A percentile compares a stretch with the other conserved stretches of the same genome.
These are phyloP conservation scores for Gallinago undulata DNA, from an alignment of 2,113 vertebrate species.

Conservation along the genomic window DNA sequence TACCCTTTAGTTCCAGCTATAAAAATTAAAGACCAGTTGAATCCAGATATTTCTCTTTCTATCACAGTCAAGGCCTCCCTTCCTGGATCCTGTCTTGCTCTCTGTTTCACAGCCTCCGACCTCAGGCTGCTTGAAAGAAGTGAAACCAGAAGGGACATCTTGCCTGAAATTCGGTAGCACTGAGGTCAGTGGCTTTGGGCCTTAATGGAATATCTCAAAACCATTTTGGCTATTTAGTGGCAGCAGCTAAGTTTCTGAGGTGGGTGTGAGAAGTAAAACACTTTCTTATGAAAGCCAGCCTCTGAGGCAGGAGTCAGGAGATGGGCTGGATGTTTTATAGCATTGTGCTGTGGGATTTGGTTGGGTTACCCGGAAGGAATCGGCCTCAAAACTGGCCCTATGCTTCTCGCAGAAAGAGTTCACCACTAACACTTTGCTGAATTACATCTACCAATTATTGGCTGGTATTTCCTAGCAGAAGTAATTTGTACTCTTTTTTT, in stretches of 20 bases:
- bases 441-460: constrained; percentile 42
- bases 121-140: background rate
- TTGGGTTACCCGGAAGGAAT: background rate
- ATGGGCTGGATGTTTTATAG: background rate
- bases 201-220: background rate
- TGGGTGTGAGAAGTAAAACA: background rate
- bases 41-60: background rate
- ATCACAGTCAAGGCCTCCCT: background rate
- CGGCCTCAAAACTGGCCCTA: background rate
- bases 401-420: constrained; percentile 28
- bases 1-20: background rate
- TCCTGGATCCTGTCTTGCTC: background rate
- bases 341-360: background rate
- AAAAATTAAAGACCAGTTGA: background rate
- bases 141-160: constrained; percentile 40
- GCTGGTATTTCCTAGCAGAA: constrained; percentile 37
- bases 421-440: constrained; percentile 15
- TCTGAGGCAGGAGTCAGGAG: background rate
- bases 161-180: constrained; percentile 17
- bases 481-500: constrained; percentile 29
- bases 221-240: constrained; percentile 4
- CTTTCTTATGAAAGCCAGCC: background rate
- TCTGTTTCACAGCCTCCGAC: constrained; percentile 19
- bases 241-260: background rate
- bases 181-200: constrained; percentile 12